Percentiles rank a stretch among this genome's conserved stretches.
These are phyloP conservation scores for Drosophila burlai DNA, from an alignment of 1,140 invertebrate genomes.

Conservation along the genomic window DNA sequence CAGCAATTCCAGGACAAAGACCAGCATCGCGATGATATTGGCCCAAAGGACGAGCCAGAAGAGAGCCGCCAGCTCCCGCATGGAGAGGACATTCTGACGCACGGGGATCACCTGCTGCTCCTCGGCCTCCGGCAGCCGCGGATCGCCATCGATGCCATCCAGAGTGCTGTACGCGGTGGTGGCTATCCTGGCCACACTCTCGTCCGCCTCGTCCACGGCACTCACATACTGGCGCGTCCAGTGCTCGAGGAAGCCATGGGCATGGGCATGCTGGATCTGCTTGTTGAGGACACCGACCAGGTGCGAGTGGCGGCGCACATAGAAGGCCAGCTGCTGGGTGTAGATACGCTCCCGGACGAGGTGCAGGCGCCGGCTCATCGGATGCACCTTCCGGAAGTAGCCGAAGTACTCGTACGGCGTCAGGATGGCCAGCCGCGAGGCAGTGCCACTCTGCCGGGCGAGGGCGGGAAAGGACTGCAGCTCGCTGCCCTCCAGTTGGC, in stretches of 20 bases:
- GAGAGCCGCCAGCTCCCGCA: slow-evolving; percentile 59
- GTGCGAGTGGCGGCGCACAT: slow-evolving; percentile 70
- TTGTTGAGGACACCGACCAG: slow-evolving; percentile 61
- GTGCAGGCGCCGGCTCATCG: slow-evolving; percentile 61
- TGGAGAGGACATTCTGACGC: slow-evolving; percentile 52
- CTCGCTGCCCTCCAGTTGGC: slow-evolving; percentile 54
- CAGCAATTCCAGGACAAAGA: slow-evolving; percentile 57
- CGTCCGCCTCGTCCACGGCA: slow-evolving; percentile 59
- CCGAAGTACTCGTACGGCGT: slow-evolving; percentile 77
- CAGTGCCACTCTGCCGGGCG: slow-evolving; percentile 51
- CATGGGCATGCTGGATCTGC: slow-evolving; percentile 62
- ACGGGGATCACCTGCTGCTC: slow-evolving; percentile 8
- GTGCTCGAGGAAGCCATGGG: slow-evolving; percentile 66
- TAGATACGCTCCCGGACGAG: slow-evolving; percentile 69
- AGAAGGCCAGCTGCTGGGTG: slow-evolving; percentile 74
- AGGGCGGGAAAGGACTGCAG: slow-evolving; percentile 58
- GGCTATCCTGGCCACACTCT: slow-evolving; percentile 51
- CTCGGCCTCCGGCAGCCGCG: slow-evolving; percentile 1
- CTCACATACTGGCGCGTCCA: slow-evolving; percentile 71
- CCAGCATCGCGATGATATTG: slow-evolving; percentile 33
- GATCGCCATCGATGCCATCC: slow-evolving; percentile 38
- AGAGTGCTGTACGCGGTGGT: slow-evolving; percentile 37
- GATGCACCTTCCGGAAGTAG: slow-evolving; percentile 71
- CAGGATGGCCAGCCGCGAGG: slow-evolving; percentile 54
- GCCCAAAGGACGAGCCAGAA: slow-evolving; percentile 69